Evolutionary conservation across 1,140 invertebrate species (phyloP).

Genomic region (Sycobia sp.): DNA sequence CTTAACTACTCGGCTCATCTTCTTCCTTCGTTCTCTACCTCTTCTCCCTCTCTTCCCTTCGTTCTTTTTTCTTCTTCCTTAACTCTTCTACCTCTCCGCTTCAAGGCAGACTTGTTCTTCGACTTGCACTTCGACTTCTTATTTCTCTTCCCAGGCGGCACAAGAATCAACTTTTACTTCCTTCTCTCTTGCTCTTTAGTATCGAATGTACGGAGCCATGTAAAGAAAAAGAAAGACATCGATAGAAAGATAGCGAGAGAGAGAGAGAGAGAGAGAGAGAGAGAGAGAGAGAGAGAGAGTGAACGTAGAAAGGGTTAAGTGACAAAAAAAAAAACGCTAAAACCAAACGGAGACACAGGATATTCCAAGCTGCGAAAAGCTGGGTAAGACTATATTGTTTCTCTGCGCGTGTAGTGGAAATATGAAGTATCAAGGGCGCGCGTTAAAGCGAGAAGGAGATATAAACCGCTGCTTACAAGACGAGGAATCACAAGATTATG

Average conservation of each 20-base stretch:
- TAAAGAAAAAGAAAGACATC: no score
- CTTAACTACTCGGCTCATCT: background rate
- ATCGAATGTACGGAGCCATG: no score
- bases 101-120: constrained; percentile 10
- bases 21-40: background rate
- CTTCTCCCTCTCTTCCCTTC: background rate
- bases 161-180: constrained; percentile 9
- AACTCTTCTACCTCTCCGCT: background rate
- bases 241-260: no score
- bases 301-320: background rate
- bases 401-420: no score
- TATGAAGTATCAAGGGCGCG: no score
- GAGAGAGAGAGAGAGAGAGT: background rate
- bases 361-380: background rate
- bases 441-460: no score
- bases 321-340: no score
- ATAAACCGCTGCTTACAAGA: no score
- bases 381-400: no score
- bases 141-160: constrained; percentile 11
- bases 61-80: background rate
- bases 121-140: constrained; percentile 18
- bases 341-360: background rate
- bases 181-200: constrained; percentile 2
- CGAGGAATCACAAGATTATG: no score
- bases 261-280: constrained; percentile 2